A percentile compares a stretch with the other conserved stretches of the same genome.
Evolutionary conservation across 1,140 invertebrate genomes (phyloP).

Genomic region (Lithobius niger): DNA sequence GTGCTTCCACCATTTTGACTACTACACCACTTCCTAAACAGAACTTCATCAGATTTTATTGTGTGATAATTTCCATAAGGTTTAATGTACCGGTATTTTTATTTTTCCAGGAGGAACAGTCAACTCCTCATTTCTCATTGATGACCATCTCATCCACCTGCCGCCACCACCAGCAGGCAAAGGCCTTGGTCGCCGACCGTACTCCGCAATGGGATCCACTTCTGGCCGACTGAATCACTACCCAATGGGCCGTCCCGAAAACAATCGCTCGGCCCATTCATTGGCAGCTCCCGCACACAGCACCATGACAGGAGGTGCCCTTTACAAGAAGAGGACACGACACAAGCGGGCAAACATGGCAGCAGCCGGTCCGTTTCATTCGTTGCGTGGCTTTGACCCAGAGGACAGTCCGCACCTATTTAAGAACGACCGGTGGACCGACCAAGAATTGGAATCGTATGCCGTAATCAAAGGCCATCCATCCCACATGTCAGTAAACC

Average conservation of each 20-base stretch:
- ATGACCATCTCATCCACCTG: conserved; percentile 16
- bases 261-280: conserved; percentile 1
- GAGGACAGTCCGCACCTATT: not conserved
- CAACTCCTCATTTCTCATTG: conserved; percentile 10
- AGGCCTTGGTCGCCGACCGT: not conserved
- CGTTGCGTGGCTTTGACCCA: not conserved
- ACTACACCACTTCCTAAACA: not conserved
- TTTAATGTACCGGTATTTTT: not conserved
- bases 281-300: not conserved
- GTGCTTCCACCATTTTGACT: not conserved
- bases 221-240: not conserved
- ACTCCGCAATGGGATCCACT: not conserved
- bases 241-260: conserved; percentile 5
- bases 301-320: conserved; percentile 1
- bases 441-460: not conserved
- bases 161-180: conserved; percentile 4
- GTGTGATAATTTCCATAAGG: not conserved
- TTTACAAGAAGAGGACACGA: conserved; percentile 5
- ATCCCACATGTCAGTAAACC: too few relatives aligned
- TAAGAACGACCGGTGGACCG: conserved; percentile 3
- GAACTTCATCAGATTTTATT: not conserved
- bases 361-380: not conserved
- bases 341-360: not conserved
- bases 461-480: too few relatives aligned
- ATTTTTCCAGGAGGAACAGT: conserved; percentile 8